Conservation (phyloP, 2,797 vertebrate species). For the Trachurus trachurus region DNA sequence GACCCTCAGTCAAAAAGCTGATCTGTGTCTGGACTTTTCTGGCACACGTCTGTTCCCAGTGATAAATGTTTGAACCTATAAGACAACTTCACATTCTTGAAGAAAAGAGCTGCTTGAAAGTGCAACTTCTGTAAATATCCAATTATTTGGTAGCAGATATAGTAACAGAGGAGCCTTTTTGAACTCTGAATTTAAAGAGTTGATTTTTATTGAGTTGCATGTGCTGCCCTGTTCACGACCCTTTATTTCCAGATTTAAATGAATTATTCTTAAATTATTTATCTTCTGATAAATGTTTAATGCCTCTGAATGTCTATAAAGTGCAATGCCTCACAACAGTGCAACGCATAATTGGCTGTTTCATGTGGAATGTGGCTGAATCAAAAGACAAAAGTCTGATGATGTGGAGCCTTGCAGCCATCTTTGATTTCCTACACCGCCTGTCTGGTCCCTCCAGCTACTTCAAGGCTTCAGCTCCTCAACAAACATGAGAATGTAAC, state of each 20-base stretch:
- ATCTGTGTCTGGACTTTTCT: neutral
- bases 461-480: constrained; percentile 60
- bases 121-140: neutral
- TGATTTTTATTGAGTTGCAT: neutral
- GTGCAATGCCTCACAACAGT: neutral
- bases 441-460: constrained; percentile 62
- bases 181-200: neutral
- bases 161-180: neutral
- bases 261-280: neutral
- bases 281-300: neutral
- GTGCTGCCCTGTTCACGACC: neutral
- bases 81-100: constrained; percentile 10
- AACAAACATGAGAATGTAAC: constrained; percentile 73
- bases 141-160: neutral
- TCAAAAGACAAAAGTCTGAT: constrained; percentile 59
- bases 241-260: neutral
- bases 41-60: neutral
- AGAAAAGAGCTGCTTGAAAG: constrained; percentile 1
- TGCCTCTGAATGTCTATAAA: neutral
- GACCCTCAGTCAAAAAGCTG: neutral
- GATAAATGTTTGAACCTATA: constrained; percentile 1
- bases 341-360: constrained; percentile 19
- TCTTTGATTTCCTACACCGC: constrained; percentile 72
- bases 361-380: constrained; percentile 31
- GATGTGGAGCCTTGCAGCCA: constrained; percentile 81